Conservation (phyloP, 1,140 invertebrate genomes). For the Lamellibrachia luymesi region DNA sequence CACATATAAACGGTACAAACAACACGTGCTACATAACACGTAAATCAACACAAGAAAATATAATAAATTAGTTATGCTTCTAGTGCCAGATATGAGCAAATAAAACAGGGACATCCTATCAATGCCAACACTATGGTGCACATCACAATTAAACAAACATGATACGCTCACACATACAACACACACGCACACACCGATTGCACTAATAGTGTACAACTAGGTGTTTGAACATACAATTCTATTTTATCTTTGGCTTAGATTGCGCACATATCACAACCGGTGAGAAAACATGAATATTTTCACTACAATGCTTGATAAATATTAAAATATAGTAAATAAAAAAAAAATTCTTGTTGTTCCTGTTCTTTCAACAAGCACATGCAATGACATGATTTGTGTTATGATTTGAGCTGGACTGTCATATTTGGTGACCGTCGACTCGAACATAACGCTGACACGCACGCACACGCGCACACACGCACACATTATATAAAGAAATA, state of each 20-base stretch:
- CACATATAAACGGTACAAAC: not conserved
- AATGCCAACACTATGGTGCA: not conserved
- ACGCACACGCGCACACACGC: not conserved
- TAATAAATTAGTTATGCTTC: not conserved
- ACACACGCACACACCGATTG: not conserved
- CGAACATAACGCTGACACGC: not conserved
- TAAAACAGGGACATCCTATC: not conserved
- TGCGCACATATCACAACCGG: not conserved
- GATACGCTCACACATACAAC: not conserved
- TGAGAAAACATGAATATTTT: not conserved
- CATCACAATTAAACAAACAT: not conserved
- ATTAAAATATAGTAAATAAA: not conserved
- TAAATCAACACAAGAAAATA: not conserved
- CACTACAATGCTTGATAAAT: not conserved
- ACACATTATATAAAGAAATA: not conserved
- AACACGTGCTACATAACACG: no score
- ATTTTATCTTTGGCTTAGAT: not conserved
- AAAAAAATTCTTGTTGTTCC: not conserved
- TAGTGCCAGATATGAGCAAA: not conserved
- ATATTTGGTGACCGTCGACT: not conserved
- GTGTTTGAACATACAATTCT: not conserved
- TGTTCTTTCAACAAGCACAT: not conserved
- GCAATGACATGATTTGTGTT: not conserved
- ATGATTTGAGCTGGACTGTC: not conserved
- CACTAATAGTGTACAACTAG: not conserved